Evolutionary conservation across 2,888 invertebrate species (phyloP), one percentile per base, ranked within the genome.

Genomic region (Bembecia ichneumoniformis): DNA sequence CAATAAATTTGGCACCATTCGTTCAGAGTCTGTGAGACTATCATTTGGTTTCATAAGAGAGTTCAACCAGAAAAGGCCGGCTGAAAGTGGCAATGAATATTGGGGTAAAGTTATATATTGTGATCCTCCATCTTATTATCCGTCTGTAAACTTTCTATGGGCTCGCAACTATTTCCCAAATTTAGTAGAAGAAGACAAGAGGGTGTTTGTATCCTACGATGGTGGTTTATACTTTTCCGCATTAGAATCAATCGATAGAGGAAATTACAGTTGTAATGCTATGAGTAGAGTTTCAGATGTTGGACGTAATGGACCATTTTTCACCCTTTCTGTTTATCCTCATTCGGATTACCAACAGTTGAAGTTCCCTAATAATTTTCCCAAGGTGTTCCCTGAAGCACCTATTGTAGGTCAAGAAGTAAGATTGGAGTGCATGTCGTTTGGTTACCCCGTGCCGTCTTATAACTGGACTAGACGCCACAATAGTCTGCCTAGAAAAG

Each of bases 211-310:
- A 0, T 98, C 98, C 0, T 89, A 92, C 65, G 97, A 98, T 84
- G 98, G 98, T 44, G 94, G 97, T 11, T 89, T 98, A 13, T 98
- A 98, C 70, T 98, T 98, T 72, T 96, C 98, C 15, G 94, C 96
- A 5, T 89, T 98, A 61, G 97, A 98, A 79, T 91, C 92, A 28
- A 96, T 96, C 49, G 97, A 97, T 78, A 89, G 92, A 57, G 97
- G 96, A 11, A 94, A 92, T 64, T 97, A 97, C 78, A 96, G 96
- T 58, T 97, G 97, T 69, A 96, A 93, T 71, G 96, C 97, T 0
- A 94, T 96, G 81, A 96, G 95, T 55, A 90, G 91, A 55, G 95
- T 95, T 11, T 95, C 96, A 5, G 93, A 94, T 71, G 94, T 92
- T 16, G 97, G 97, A 0, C 90, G 96, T 49, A 96, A 95, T 81